Conservation (phyloP, 2,113 vertebrate species). For the Cyanocitta stelleri region DNA sequence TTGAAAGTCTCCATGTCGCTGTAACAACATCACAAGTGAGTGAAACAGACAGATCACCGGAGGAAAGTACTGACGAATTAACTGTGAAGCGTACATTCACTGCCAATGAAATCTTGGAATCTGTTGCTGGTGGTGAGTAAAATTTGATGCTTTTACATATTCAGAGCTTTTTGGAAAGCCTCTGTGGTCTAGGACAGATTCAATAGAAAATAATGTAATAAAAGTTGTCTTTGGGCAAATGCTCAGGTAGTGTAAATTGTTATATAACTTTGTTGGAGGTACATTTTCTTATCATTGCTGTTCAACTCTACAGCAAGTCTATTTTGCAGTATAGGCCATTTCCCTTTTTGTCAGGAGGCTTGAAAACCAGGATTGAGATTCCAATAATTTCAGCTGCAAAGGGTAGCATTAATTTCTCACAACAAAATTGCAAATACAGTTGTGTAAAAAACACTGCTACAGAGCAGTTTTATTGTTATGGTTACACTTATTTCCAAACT, state of each 20-base stretch:
- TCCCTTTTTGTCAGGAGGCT: not conserved
- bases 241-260: not conserved
- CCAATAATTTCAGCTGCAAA: not conserved
- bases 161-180: not conserved
- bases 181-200: not conserved
- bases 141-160: not conserved
- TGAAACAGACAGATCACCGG: not conserved
- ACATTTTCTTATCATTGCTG: not conserved
- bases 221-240: not conserved
- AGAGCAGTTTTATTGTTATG: not conserved
- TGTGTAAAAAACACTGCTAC: not conserved
- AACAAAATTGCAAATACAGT: not conserved
- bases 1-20: conserved; percentile 68
- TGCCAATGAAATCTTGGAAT: not conserved
- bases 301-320: not conserved
- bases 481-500: not conserved
- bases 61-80: conserved; percentile 28
- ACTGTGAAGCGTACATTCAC: not conserved
- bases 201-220: not conserved
- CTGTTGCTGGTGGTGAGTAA: conserved; percentile 66
- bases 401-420: not conserved
- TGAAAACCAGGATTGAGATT: not conserved
- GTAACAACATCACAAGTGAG: conserved; percentile 60
- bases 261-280: not conserved
- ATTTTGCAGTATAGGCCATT: not conserved